These are phyloP conservation scores for Zingel zingel DNA, from an alignment of 2,113 vertebrate genomes.

Conservation along the genomic window DNA sequence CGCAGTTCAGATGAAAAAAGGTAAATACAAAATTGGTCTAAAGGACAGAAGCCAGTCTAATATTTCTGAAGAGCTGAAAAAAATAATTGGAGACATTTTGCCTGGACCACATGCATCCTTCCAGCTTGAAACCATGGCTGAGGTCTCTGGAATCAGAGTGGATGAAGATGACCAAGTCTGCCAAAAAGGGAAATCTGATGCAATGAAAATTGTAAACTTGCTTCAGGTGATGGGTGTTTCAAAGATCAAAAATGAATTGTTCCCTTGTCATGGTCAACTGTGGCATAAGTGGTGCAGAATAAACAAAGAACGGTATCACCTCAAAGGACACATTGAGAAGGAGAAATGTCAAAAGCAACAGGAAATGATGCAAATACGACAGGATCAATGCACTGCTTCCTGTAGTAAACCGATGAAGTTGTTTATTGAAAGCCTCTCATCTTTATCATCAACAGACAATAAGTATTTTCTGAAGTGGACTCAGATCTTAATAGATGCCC, in stretches of 20 bases:
- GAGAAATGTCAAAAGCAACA: constrained; percentile 71
- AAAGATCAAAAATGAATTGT: constrained; percentile 68
- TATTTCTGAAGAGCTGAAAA: constrained; percentile 64
- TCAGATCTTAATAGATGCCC: constrained; percentile 63
- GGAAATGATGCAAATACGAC: constrained; percentile 69
- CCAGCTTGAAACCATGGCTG: constrained; percentile 70
- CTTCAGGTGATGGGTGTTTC: constrained; percentile 59
- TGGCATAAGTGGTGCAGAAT: constrained; percentile 78
- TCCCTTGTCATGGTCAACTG: constrained; percentile 70
- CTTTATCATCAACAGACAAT: constrained; percentile 49
- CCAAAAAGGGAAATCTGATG: constrained; percentile 63
- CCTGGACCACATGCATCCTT: constrained; percentile 4
- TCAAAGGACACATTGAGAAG: constrained; percentile 76
- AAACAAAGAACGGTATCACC: constrained; percentile 74
- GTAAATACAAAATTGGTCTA: constrained; percentile 69
- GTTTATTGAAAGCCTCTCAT: constrained; percentile 56
- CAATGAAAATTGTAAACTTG: constrained; percentile 38
- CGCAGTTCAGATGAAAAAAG: not conserved
- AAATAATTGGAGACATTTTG: constrained; percentile 64
- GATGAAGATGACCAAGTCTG: constrained; percentile 70
- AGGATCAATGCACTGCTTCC: constrained; percentile 56
- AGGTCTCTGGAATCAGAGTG: constrained; percentile 50
- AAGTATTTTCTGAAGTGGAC: constrained; percentile 82
- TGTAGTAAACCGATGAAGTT: constrained; percentile 25
- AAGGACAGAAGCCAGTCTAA: constrained; percentile 77